Evolutionary conservation across 2,797 vertebrate species (phyloP).

Genomic region (Gadopsis bispinosus): DNA sequence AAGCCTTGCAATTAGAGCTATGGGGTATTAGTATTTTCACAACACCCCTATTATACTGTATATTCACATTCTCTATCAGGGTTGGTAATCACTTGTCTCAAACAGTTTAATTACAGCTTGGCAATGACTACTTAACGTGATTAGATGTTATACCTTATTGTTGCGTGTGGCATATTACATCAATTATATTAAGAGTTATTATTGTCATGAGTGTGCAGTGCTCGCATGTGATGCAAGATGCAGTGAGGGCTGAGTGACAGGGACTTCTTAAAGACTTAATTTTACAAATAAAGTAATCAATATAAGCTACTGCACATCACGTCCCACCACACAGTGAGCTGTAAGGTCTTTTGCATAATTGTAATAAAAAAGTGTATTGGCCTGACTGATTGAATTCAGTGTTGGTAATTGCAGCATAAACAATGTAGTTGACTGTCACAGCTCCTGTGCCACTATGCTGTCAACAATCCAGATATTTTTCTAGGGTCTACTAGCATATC

Average conservation of each 20-base stretch:
- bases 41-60: slow-evolving; percentile 79
- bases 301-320: slow-evolving; percentile 81
- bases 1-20: slow-evolving; percentile 77
- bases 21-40: slow-evolving; percentile 85
- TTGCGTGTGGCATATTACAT: slow-evolving; percentile 83
- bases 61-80: slow-evolving; percentile 83
- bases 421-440: slow-evolving; percentile 84
- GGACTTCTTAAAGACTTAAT: slow-evolving; percentile 83
- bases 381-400: slow-evolving; percentile 85
- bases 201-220: slow-evolving; percentile 74
- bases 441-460: slow-evolving; percentile 76
- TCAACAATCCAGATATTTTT: slow-evolving; percentile 81
- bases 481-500: slow-evolving; percentile 75
- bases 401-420: slow-evolving; percentile 86
- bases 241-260: slow-evolving; percentile 79
- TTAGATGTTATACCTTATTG: slow-evolving; percentile 88
- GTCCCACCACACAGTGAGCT: slow-evolving; percentile 76
- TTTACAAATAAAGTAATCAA: slow-evolving; percentile 84
- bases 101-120: slow-evolving; percentile 88
- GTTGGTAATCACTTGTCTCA: slow-evolving; percentile 87
- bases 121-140: slow-evolving; percentile 86
- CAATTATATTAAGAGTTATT: slow-evolving; percentile 85
- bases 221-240: slow-evolving; percentile 70
- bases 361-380: slow-evolving; percentile 85
- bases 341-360: slow-evolving; percentile 85